phyloP scores from a whole-genome alignment of 2,113 vertebrate species.

The Sardina pilchardus region DNA sequence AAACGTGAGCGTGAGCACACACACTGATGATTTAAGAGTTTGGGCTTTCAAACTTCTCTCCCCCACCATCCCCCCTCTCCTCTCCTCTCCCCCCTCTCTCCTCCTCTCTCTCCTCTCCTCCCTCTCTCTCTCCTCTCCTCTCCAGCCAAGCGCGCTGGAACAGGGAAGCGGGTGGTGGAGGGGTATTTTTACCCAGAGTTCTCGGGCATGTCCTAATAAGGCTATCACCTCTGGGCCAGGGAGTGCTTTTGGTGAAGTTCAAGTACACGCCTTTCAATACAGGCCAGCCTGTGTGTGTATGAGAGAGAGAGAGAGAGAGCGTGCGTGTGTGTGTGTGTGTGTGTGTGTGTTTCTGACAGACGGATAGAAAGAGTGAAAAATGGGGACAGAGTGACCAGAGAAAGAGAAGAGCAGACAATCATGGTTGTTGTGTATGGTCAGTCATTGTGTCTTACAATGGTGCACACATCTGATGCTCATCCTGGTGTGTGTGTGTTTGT shows the following conservation, averaged over 20 bases:
- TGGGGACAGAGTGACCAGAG: background rate
- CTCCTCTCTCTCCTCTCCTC: background rate
- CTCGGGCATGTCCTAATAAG: slow-evolving; percentile 41
- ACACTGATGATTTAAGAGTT: background rate
- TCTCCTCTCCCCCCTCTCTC: background rate
- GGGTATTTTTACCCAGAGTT: slow-evolving; percentile 39
- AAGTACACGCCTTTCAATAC: background rate
- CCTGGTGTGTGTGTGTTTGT: background rate
- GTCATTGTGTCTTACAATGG: background rate
- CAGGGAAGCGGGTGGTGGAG: slow-evolving; percentile 19
- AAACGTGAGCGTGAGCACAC: background rate
- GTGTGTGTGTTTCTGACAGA: background rate
- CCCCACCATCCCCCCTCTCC: background rate
- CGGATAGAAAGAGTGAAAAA: background rate
- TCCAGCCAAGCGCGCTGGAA: slow-evolving; percentile 16
- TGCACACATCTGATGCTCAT: background rate
- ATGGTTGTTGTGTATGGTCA: too few relatives aligned
- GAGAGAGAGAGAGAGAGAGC: background rate
- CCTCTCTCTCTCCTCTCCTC: slow-evolving; percentile 11
- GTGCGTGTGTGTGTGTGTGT: background rate
- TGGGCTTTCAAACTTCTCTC: background rate
- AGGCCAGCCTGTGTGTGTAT: background rate
- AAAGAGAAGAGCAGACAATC: background rate
- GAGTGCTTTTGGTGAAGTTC: background rate
- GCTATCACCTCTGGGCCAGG: slow-evolving; percentile 31